Conservation (phyloP, 2,888 invertebrate species). For the Orthosia incerta region DNA sequence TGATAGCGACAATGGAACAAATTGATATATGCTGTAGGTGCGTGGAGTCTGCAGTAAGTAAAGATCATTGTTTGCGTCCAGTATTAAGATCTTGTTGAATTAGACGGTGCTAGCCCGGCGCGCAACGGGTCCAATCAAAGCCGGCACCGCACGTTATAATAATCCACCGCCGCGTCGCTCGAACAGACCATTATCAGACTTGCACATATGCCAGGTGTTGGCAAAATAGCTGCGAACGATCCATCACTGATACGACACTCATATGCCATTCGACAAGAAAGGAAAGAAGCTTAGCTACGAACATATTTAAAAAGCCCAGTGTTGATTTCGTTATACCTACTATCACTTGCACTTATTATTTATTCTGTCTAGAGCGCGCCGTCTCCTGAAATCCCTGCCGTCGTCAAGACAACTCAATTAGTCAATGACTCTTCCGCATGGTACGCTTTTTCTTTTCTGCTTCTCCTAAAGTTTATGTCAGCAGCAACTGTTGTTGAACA, state of each 20-base stretch:
- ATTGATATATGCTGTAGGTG: neutral
- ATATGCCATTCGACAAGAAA: neutral
- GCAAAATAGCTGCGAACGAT: conserved; percentile 37
- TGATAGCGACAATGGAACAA: no score
- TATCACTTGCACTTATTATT: no score
- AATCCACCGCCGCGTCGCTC: conserved; percentile 16
- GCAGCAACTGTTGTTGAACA: no score
- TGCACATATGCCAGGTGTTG: conserved; percentile 17
- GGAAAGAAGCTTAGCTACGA: conserved; percentile 5
- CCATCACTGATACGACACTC: conserved; percentile 30
- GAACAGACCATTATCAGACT: conserved; percentile 24
- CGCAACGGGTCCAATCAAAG: neutral
- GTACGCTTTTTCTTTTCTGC: no score
- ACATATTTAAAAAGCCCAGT: no score
- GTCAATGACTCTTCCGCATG: no score
- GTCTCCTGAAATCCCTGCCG: neutral
- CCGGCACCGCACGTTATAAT: neutral
- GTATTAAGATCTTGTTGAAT: neutral
- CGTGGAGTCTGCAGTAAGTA: neutral
- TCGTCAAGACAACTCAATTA: no score
- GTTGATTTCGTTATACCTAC: no score
- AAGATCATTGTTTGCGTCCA: neutral
- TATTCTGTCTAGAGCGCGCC: neutral
- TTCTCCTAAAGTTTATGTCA: no score
- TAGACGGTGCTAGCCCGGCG: no score